Conservation (phyloP, 2,888 invertebrate species). For the Dastarcus helophoroides region DNA sequence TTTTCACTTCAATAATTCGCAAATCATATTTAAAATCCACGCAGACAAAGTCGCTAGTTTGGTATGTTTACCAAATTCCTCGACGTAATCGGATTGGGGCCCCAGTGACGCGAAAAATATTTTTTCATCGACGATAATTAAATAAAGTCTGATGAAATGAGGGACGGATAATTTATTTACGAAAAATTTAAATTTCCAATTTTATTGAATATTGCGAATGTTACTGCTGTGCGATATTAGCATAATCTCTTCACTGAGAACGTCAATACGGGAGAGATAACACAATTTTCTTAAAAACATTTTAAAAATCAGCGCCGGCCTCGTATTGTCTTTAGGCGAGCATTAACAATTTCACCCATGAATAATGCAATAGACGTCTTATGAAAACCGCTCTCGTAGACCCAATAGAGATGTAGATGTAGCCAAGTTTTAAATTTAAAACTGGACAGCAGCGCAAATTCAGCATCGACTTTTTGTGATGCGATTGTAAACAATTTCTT, state of each 20-base stretch:
- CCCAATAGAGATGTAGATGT: slow-evolving; percentile 1
- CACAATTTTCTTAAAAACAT: slow-evolving; percentile 19
- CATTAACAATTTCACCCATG: slow-evolving; percentile 30
- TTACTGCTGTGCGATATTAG: slow-evolving; percentile 9
- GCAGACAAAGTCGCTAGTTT: no score
- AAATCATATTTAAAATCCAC: no score
- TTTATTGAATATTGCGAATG: slow-evolving; percentile 4
- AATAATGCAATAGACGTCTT: slow-evolving; percentile 28
- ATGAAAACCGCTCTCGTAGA: slow-evolving; percentile 16
- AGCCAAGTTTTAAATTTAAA: neutral
- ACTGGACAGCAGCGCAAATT: neutral
- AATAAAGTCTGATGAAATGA: no score
- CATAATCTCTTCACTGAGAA: slow-evolving; percentile 17
- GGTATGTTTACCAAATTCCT: no score
- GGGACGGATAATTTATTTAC: slow-evolving; percentile 1
- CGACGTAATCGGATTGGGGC: no score
- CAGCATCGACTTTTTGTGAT: no score
- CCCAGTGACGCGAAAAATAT: no score
- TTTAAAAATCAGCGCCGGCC: slow-evolving; percentile 23
- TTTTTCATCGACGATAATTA: no score
- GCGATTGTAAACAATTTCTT: no score
- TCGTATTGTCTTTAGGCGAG: slow-evolving; percentile 26
- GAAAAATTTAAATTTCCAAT: neutral
- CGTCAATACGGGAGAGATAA: slow-evolving; percentile 17
- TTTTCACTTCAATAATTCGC: no score